phyloP scores from a whole-genome alignment of 1,140 invertebrate species.

The Sesamia nonagrioides region DNA sequence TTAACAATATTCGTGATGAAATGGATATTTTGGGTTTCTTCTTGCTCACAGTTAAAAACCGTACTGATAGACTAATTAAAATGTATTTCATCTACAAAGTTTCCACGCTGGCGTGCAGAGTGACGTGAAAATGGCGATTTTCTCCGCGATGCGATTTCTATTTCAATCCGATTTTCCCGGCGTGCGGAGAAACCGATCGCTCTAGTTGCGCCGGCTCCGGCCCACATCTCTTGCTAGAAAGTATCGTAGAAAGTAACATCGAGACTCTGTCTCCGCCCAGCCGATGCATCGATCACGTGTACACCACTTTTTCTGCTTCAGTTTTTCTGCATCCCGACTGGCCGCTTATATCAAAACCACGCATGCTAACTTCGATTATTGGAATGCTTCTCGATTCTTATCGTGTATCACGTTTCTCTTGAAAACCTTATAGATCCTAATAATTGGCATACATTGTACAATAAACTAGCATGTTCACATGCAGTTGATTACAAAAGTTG shows the following conservation, averaged over 20 bases:
- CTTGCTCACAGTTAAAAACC: not conserved
- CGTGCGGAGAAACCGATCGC: constrained; percentile 85
- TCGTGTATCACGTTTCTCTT: constrained; percentile 38
- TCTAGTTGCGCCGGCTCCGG: constrained; percentile 82
- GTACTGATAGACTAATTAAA: constrained; percentile 12
- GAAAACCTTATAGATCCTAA: constrained; percentile 20
- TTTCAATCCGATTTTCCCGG: constrained; percentile 86
- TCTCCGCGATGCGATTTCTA: constrained; percentile 83
- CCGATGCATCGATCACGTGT: constrained; percentile 82
- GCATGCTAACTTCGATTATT: constrained; percentile 48
- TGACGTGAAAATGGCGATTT: constrained; percentile 85
- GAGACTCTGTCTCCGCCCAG: constrained; percentile 76
- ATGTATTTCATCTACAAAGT: constrained; percentile 54
- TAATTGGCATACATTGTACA: constrained; percentile 3
- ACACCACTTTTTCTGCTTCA: constrained; percentile 68
- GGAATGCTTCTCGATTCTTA: constrained; percentile 55
- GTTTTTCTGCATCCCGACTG: constrained; percentile 58
- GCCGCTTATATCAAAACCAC: constrained; percentile 42
- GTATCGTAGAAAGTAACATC: constrained; percentile 87
- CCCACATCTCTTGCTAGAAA: constrained; percentile 87
- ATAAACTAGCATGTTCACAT: not conserved
- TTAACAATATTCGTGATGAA: not conserved
- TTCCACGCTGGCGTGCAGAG: constrained; percentile 73
- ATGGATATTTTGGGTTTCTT: not conserved
- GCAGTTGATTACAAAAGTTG: constrained; percentile 33